Conservation (phyloP, 1,140 invertebrate genomes). For the Campoletis sonorensis region DNA sequence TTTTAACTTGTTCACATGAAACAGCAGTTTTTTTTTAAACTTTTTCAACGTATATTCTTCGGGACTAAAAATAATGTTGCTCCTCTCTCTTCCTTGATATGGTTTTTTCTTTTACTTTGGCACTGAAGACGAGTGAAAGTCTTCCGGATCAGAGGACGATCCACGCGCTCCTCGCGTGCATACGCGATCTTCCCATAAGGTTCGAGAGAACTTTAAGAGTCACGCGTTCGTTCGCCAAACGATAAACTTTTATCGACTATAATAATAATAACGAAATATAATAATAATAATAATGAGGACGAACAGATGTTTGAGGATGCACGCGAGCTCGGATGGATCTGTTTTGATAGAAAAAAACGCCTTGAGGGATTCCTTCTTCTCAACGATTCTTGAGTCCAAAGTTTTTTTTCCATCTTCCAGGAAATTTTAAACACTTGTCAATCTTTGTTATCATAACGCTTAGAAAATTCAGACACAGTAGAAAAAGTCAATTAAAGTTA, state of each 20-base stretch:
- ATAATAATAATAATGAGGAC: not conserved
- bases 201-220: not conserved
- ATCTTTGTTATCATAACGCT: too few species aligned
- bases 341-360: not conserved
- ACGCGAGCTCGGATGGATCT: conserved; percentile 5
- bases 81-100: not conserved
- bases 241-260: conserved; percentile 23
- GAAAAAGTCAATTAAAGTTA: too few species aligned
- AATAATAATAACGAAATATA: conserved; percentile 15
- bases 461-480: too few species aligned
- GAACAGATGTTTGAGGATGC: not conserved
- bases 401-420: too few species aligned
- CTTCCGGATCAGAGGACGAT: conserved; percentile 30
- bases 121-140: conserved; percentile 27
- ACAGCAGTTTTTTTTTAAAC: too few species aligned
- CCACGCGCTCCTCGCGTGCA: not conserved
- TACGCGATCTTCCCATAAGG: conserved; percentile 19
- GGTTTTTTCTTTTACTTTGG: not conserved
- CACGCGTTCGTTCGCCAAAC: not conserved
- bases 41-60: too few species aligned
- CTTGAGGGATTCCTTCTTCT: too few species aligned
- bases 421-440: too few species aligned
- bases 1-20: too few species aligned
- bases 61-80: not conserved
- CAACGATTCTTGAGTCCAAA: too few species aligned